phyloP scores from a whole-genome alignment of 2,113 vertebrate species.

The Gopherus flavomarginatus region DNA sequence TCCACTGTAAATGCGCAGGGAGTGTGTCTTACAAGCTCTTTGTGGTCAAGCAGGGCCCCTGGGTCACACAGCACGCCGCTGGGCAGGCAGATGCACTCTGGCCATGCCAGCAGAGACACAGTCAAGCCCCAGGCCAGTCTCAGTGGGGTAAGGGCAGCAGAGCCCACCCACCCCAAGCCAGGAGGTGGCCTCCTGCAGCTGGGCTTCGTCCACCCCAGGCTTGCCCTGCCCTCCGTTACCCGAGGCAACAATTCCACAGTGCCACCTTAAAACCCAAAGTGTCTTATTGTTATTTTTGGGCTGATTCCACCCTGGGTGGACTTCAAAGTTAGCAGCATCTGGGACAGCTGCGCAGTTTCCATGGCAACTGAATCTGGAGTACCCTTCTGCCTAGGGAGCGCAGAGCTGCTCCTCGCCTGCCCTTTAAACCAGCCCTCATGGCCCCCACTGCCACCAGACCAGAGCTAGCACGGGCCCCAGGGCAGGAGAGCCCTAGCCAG shows the following conservation, averaged over 20 bases:
- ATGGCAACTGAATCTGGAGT: constrained; percentile 81
- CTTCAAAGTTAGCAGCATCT: constrained; percentile 82
- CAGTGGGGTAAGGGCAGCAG: no score
- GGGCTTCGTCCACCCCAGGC: background rate
- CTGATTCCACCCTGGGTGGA: constrained; percentile 78
- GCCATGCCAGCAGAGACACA: no score
- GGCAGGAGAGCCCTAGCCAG: background rate
- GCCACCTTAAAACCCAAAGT: constrained; percentile 74
- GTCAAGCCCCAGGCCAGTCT: background rate
- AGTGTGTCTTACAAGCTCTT: no score
- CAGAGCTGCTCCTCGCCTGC: constrained; percentile 65
- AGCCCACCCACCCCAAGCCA: background rate
- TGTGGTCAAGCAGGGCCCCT: no score
- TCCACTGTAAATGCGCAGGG: no score
- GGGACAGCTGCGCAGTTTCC: constrained; percentile 80
- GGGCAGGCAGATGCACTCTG: background rate
- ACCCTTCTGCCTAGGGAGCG: constrained; percentile 74
- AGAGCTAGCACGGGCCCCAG: background rate
- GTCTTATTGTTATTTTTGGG: constrained; percentile 80
- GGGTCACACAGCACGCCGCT: background rate
- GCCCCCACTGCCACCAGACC: rapidly evolving
- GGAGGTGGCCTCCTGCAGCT: background rate
- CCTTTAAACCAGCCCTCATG: constrained; percentile 34
- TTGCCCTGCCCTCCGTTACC: background rate
- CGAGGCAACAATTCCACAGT: constrained; percentile 17